These are phyloP conservation scores for Diorhabda carinulata DNA, from an alignment of 1,140 invertebrate genomes.

Conservation along the genomic window DNA sequence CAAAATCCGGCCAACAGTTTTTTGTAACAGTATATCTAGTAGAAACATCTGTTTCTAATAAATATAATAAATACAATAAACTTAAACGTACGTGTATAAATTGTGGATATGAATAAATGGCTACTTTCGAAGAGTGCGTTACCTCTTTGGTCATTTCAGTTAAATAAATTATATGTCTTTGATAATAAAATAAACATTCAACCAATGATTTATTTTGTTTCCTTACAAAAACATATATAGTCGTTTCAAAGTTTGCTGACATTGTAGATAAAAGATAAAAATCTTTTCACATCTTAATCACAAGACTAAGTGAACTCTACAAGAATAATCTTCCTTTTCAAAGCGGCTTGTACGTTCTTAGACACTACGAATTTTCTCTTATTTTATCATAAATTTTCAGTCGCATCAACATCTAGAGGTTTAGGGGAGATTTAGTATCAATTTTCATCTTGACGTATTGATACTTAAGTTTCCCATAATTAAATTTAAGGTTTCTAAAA, in stretches of 20 bases:
- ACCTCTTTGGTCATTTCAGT: neutral
- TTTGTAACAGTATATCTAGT: too few species aligned
- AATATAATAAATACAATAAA: too few species aligned
- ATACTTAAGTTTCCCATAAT: neutral
- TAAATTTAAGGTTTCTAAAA: neutral
- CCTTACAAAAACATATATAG: neutral
- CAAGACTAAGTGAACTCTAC: slow-evolving; percentile 9
- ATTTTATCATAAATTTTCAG: slow-evolving; percentile 5
- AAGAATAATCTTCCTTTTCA: slow-evolving; percentile 6
- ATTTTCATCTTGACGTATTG: neutral
- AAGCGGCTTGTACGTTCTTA: slow-evolving; percentile 3
- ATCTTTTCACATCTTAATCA: slow-evolving; percentile 15
- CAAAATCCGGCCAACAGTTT: too few species aligned
- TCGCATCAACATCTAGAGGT: neutral
- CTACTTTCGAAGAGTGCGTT: neutral
- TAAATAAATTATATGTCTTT: neutral
- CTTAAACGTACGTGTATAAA: too few species aligned
- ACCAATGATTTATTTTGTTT: neutral
- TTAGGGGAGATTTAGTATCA: neutral
- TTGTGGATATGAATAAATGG: neutral
- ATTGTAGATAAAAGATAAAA: slow-evolving; percentile 8
- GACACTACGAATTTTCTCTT: slow-evolving; percentile 1
- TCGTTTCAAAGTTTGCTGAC: neutral
- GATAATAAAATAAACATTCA: neutral
- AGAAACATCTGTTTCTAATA: too few species aligned